These are phyloP conservation scores for Spisula solida DNA, from an alignment of 2,888 invertebrate genomes.

Conservation along the genomic window DNA sequence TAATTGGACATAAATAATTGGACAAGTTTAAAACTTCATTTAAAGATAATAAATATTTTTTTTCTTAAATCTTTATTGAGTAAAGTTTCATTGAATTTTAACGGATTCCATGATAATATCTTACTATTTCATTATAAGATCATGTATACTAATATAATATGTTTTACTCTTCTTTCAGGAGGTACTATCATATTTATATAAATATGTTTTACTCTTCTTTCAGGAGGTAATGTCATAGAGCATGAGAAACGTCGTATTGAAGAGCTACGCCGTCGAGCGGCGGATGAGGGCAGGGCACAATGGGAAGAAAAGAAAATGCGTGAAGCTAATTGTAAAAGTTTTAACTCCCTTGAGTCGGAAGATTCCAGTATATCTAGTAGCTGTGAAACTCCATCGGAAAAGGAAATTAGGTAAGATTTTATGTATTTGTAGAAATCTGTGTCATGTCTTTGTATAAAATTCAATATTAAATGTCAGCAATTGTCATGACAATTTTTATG, in stretches of 20 bases:
- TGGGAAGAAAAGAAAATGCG: conserved; percentile 92
- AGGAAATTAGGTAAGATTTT: conserved; percentile 83
- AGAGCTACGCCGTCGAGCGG: conserved; percentile 94
- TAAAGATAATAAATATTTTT: background rate
- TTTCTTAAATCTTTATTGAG: background rate
- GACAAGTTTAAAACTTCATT: background rate
- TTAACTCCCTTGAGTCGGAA: conserved; percentile 90
- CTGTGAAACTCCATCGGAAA: conserved; percentile 89
- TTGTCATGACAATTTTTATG: no score
- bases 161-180: background rate
- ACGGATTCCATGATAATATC: background rate
- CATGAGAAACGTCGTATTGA: conserved; percentile 95
- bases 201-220: background rate
- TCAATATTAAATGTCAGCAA: no score
- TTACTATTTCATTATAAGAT: background rate
- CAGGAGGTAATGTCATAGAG: conserved; percentile 96
- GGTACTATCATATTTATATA: no score
- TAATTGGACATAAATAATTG: no score
- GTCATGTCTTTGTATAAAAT: no score
- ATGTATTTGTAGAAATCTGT: background rate
- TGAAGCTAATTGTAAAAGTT: conserved; percentile 89
- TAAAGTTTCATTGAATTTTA: background rate
- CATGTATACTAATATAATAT: background rate
- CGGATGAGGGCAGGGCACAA: conserved; percentile 95
- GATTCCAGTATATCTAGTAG: conserved; percentile 90